Percentiles rank a stretch among this genome's conserved stretches.
phyloP scores from a whole-genome alignment of 2,888 invertebrate species.

The Pantelozetes paolii region DNA sequence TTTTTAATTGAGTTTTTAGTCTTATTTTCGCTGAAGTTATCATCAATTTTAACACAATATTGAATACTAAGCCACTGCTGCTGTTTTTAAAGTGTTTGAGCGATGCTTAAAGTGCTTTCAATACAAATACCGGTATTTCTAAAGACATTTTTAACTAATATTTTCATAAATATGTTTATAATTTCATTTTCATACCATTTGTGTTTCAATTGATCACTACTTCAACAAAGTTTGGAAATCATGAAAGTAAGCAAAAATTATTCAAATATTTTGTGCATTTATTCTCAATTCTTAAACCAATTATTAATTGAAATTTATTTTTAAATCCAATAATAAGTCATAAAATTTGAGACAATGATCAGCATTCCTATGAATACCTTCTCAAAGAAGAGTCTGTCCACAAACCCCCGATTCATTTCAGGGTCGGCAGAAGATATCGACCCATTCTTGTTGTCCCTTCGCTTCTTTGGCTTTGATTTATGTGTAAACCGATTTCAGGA shows the following conservation, averaged over 20 bases:
- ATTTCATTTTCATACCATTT: not conserved
- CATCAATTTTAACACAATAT: not conserved
- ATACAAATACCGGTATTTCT: constrained; percentile 4
- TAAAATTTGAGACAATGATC: constrained; percentile 11
- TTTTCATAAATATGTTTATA: not conserved
- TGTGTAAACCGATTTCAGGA: constrained; percentile 35
- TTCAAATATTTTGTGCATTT: too few relatives aligned
- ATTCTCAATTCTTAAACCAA: too few relatives aligned
- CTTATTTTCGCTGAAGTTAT: too few relatives aligned
- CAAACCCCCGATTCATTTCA: not conserved
- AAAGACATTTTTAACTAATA: too few relatives aligned
- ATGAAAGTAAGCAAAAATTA: constrained; percentile 17
- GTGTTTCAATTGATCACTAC: not conserved
- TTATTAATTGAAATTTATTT: not conserved
- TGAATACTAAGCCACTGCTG: not conserved
- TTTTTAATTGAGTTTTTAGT: too few relatives aligned
- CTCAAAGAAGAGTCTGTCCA: constrained; percentile 8
- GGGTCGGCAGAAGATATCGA: constrained; percentile 34
- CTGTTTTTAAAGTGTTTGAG: not conserved
- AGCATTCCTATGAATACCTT: constrained; percentile 18
- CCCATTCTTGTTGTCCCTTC: constrained; percentile 32
- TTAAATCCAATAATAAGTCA: not conserved
- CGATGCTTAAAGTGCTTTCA: constrained; percentile 1
- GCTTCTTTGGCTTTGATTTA: constrained; percentile 39
- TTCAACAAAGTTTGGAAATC: not conserved